phyloP scores from a whole-genome alignment of 2,888 invertebrate genomes.

The Nomada ferruginata region DNA sequence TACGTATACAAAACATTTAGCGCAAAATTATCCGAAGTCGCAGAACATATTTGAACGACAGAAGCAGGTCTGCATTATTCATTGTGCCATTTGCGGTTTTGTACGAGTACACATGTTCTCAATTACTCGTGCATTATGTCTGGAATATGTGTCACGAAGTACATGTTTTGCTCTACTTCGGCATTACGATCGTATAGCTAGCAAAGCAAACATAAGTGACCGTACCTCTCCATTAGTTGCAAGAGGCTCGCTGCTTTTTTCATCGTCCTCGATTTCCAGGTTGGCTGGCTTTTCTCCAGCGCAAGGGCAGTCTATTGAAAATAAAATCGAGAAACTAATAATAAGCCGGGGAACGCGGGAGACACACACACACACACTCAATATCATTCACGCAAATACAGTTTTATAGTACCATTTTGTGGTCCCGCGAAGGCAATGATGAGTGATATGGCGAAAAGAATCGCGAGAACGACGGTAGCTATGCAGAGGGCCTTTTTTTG shows the following conservation, averaged over 20 bases:
- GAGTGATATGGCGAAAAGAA: constrained; percentile 92
- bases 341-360: background rate
- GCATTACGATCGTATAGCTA: constrained; percentile 30
- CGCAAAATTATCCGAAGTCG: background rate
- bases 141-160: constrained; percentile 30
- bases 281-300: constrained; percentile 88
- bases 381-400: background rate
- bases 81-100: constrained; percentile 24
- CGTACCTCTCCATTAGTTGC: constrained; percentile 88
- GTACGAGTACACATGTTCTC: constrained; percentile 17
- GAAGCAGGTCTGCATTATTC: constrained; percentile 6
- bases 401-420: constrained; percentile 88
- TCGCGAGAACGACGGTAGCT: constrained; percentile 91
- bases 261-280: constrained; percentile 87
- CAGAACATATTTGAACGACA: background rate
- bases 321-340: background rate
- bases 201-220: constrained; percentile 21
- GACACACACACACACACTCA: background rate
- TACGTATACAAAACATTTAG: background rate
- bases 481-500: constrained; percentile 93
- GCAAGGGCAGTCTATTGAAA: constrained; percentile 88
- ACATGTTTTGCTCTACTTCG: constrained; percentile 45
- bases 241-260: constrained; percentile 88
- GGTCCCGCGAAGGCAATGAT: constrained; percentile 96
- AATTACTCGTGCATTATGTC: constrained; percentile 35